Evolutionary conservation across 1,140 invertebrate genomes (phyloP), one percentile per base, ranked within the genome.

Genomic region (Polyergus mexicanus): DNA sequence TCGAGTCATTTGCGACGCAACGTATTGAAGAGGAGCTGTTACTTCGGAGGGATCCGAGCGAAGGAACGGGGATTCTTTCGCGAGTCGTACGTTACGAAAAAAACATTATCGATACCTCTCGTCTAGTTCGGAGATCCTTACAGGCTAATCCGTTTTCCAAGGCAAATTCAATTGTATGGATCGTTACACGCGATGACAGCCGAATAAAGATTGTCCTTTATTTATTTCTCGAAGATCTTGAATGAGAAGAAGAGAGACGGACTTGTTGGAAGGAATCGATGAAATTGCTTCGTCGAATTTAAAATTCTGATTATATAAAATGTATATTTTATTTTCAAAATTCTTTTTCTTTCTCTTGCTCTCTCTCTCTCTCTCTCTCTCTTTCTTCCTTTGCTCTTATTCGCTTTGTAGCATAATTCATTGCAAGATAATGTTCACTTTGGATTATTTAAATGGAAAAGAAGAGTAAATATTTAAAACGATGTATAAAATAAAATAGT

Each of bases 1-100:
- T 60, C 65, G 51, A 65, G 60, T 88, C 80, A 88, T 85, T 81
- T 51, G 25, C 44, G 65, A 89, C 69, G 78, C 69, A 78, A 76
- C 32, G 69, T 62, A 81, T 88, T 78, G 69, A 58, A 51, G 62
- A 51, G 56, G 38, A 62, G 47, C 41, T 77, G 77, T 72, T 83
- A 86, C 84, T 89, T 89, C 68, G 72, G 72, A 60, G 13, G n/a
- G 63, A 58, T 75, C 5, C 2, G 68, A 16, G 4, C 5, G 25
- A 56, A 7, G 54, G 54, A 25, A 6, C n/a, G 10, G 7, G 13
- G 4, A 54, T 51, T 51, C 47, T 19, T 71, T 5, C 44, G 44
- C 74, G 54, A 32, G 54, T 51, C 16, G 22, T 38, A 41, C 77
- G 51, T 58, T 68, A 81, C 78, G 38, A 25, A 83, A 72, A 47